Evolutionary conservation across 2,113 vertebrate genomes (phyloP), one percentile per base, ranked within the genome.

Genomic region (Mastomys natalensis): DNA sequence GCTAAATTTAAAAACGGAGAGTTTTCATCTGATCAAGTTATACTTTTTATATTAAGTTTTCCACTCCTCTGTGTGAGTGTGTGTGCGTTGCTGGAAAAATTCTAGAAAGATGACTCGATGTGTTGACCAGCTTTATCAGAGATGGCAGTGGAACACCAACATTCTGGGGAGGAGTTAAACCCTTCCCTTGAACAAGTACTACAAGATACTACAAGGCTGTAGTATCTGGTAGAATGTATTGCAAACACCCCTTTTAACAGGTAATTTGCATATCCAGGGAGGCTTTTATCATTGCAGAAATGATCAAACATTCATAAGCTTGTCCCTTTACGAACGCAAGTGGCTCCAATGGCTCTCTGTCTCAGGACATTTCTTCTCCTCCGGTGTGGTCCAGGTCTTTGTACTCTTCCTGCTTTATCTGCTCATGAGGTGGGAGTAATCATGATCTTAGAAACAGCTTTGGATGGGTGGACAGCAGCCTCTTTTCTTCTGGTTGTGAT

Each of bases 21-120:
- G 81, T 91, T 95, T 96, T 94, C 91, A 64, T 95, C 34, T 55
- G 95, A 85, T 96, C 68, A 86, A 98, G 98, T 97, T 93, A 48
- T 80, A 94, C 87, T 97, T 92, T 80, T 48, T 45, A 31, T n/a
- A 80, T 55, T 81, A 91, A 96, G 68, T 93, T 85, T 31, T 26
- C 21, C 17, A 43, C 15, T 24, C 13, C 51, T 51, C 48, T 53
- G 76, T 31, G 76, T 26, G 3, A 15, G 43, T 55, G 29, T 1
- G 3, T 10, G 34, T 6, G 7, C 1, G 96, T 37, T n/a, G 85
- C 87, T 97, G 43, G 72, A 97, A 95, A 60, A 16, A 4, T 81
- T 96, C 55, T 85, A 13, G 72, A 92, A 93, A 68, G 80, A 84
- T 31, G 34, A 87, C n/a, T 77, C 68, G 7, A 48, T n/a, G 37